Evolutionary conservation across 1,140 invertebrate species (phyloP), one percentile per base, ranked within the genome.

Genomic region (Coptotermes formosanus): DNA sequence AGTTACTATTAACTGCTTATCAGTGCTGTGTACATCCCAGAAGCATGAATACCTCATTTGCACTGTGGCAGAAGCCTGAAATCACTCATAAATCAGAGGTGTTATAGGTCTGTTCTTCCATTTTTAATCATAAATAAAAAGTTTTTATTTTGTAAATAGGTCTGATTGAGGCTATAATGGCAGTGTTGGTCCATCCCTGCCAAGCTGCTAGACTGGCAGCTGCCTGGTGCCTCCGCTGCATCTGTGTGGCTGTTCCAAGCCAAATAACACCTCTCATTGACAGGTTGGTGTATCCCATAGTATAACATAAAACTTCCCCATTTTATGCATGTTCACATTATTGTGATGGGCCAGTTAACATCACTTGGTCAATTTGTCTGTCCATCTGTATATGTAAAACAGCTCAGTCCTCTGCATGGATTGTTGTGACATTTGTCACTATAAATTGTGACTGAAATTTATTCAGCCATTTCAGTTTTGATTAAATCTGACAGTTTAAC

Each of bases 191-290:
- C 48, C 98, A 99, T 91, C 98, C 98, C 0, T 97, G 97, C 90
- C 95, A 96, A 88, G 97, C 97, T 25, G 97, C 97, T 21, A 93
- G 98, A 85, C 91, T 99, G 87, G 96, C 98, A 21, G 97, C 98
- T 48, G 97, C 98, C 43, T 99, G 98, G 97, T 98, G 97, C 91
- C 92, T 99, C 82, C 93, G 97, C 23, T 97, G 97, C 89, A 96
- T 99, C 87, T 97, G 97, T 89, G 94, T 97, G 30, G 97, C 98
- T 64, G 94, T 99, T 82, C 98, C 98, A 7, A 97, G 97, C 89
- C 96, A 98, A 90, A 95, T 98, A 87, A 97, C 98, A 59, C 97
- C 97, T 25, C 91, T 99, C 1, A 96, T 99, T 86, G 97, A 99
- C 91, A 93, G 95, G 90, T 75, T 83, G 38, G 82, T 16, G 7